These are phyloP conservation scores for Caenorhabditis zanzibari DNA, from an alignment of 2,888 invertebrate genomes.

Conservation along the genomic window DNA sequence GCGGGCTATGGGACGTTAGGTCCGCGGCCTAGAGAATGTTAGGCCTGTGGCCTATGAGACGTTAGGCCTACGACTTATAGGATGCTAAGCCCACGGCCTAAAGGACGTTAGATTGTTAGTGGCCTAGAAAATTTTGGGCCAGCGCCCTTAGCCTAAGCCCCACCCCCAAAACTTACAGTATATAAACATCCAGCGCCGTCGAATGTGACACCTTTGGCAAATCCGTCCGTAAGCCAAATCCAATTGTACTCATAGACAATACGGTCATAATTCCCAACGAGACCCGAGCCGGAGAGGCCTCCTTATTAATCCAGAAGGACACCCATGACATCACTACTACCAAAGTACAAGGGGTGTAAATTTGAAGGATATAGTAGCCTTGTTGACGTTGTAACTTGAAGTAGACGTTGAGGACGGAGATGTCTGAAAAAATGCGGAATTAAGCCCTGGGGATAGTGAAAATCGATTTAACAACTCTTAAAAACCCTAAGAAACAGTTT, in stretches of 20 bases:
- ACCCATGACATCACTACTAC: slow-evolving; percentile 87
- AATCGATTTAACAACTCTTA: too few species aligned
- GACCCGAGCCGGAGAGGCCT: slow-evolving; percentile 91
- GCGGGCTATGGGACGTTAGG: too few species aligned
- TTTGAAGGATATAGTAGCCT: slow-evolving; percentile 87
- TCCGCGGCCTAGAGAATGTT: too few species aligned
- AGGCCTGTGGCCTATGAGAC: too few species aligned
- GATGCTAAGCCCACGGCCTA: too few species aligned
- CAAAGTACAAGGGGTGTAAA: slow-evolving; percentile 85
- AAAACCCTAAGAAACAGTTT: background rate
- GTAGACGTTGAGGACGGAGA: slow-evolving; percentile 87
- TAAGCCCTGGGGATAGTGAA: too few species aligned
- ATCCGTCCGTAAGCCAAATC: slow-evolving; percentile 88
- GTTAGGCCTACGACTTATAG: too few species aligned
- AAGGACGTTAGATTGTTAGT: too few species aligned
- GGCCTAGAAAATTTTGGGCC: too few species aligned
- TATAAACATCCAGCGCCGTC: slow-evolving; percentile 92
- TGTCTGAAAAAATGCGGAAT: slow-evolving; percentile 61
- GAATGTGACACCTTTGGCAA: slow-evolving; percentile 92
- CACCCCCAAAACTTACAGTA: slow-evolving; percentile 85
- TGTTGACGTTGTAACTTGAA: slow-evolving; percentile 90
- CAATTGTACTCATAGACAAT: slow-evolving; percentile 91
- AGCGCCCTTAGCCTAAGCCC: too few species aligned
- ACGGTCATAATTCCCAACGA: slow-evolving; percentile 91
- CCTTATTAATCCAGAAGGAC: slow-evolving; percentile 86